Evolutionary conservation across 1,140 invertebrate genomes (phyloP).

Genomic region (Marisa cornuarietis): DNA sequence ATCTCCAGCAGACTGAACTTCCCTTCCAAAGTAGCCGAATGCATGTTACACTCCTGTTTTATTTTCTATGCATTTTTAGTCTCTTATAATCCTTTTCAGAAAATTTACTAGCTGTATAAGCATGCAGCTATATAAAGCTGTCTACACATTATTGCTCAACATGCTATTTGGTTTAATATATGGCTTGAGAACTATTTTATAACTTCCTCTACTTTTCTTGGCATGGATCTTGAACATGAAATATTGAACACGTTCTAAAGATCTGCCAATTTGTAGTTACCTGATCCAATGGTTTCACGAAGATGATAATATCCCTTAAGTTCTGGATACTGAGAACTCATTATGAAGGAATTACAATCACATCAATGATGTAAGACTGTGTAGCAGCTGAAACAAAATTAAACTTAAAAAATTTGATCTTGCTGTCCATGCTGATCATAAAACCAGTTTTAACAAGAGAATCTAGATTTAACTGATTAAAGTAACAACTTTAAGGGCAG

Average conservation of each 20-base stretch:
- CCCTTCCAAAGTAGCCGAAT: not conserved
- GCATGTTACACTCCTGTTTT: not conserved
- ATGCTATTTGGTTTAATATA: too few species aligned
- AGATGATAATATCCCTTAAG: constrained; percentile 72
- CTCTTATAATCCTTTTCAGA: not conserved
- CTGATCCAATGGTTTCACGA: constrained; percentile 78
- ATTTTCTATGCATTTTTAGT: not conserved
- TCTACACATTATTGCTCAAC: not conserved
- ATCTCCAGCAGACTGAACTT: not conserved
- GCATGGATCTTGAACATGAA: too few species aligned
- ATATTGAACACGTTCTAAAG: too few species aligned
- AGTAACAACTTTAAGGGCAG: too few species aligned
- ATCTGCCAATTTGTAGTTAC: constrained; percentile 33
- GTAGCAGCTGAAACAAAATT: not conserved
- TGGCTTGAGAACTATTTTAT: too few species aligned
- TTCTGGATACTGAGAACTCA: constrained; percentile 52
- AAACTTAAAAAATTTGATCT: not conserved
- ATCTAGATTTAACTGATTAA: too few species aligned
- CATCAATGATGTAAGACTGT: not conserved
- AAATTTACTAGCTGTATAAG: not conserved
- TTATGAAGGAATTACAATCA: not conserved
- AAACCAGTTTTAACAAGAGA: too few species aligned
- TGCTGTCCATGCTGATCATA: too few species aligned
- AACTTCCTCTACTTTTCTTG: too few species aligned
- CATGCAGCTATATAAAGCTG: too few species aligned